These are phyloP conservation scores for Sebastes baramenuke DNA, from an alignment of 2,797 vertebrate genomes.

Conservation along the genomic window DNA sequence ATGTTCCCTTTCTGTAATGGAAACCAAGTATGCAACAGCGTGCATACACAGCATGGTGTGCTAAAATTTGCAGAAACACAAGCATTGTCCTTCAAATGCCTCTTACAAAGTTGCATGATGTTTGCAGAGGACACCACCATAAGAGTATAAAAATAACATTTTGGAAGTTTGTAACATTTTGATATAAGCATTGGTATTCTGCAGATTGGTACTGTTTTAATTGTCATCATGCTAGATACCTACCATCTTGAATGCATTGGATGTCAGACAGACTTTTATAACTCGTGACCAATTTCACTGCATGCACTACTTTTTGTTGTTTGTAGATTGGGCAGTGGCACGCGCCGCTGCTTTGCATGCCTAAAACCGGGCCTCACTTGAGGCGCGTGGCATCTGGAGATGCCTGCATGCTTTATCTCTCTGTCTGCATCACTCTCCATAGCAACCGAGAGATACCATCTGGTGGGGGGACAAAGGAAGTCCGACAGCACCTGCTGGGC, in stretches of 20 bases:
- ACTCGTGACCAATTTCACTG: slow-evolving; percentile 3
- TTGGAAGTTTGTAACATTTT: background rate
- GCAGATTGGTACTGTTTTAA: background rate
- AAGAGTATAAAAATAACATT: background rate
- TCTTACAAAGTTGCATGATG: background rate
- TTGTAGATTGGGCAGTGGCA: slow-evolving; percentile 53
- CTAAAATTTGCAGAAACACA: background rate
- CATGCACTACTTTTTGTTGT: background rate
- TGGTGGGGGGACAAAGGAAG: slow-evolving; percentile 61
- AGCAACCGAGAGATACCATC: slow-evolving; percentile 72
- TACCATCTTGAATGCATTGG: background rate
- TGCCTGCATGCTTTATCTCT: slow-evolving; percentile 49
- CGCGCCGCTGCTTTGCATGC: slow-evolving; percentile 77
- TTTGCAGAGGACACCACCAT: background rate
- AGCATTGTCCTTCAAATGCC: background rate
- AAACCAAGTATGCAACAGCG: background rate
- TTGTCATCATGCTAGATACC: background rate
- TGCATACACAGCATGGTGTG: background rate
- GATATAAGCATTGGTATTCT: background rate
- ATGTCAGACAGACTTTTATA: slow-evolving; percentile 5
- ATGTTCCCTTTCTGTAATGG: background rate
- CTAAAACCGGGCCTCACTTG: slow-evolving; percentile 52
- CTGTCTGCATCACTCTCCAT: slow-evolving; percentile 61
- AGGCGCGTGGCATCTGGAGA: slow-evolving; percentile 82
- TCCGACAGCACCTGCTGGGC: slow-evolving; percentile 64